Percentiles rank a stretch among this genome's conserved stretches.
phyloP scores from a whole-genome alignment of 2,888 invertebrate genomes.

The Muschampia plurimacula region DNA sequence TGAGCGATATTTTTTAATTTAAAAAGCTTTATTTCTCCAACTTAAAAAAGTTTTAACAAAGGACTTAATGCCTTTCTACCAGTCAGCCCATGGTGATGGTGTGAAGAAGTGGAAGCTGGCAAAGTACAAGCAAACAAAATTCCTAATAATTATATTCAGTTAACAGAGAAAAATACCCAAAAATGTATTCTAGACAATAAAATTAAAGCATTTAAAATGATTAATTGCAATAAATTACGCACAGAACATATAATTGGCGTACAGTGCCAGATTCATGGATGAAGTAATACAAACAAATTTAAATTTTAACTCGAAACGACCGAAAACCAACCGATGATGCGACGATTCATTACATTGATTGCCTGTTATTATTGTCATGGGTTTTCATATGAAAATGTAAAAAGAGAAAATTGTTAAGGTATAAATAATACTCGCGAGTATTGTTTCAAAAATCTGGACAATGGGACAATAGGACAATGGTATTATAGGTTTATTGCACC shows the following conservation, averaged over 20 bases:
- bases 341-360: constrained; percentile 36
- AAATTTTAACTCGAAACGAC: constrained; percentile 23
- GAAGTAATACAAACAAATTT: constrained; percentile 26
- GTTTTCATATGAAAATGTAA: constrained; percentile 15
- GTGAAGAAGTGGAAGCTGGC: too few species aligned
- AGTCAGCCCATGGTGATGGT: too few species aligned
- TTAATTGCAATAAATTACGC: not conserved
- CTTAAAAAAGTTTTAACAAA: too few species aligned
- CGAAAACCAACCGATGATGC: constrained; percentile 28
- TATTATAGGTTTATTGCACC: constrained; percentile 23
- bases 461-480: constrained; percentile 17
- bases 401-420: constrained; percentile 22
- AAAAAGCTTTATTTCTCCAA: too few species aligned
- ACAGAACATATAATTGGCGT: not conserved
- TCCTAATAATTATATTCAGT: too few species aligned
- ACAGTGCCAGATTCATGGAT: constrained; percentile 11
- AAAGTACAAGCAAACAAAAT: too few species aligned
- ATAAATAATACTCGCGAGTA: constrained; percentile 23
- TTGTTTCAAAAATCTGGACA: constrained; percentile 33
- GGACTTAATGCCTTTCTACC: too few species aligned
- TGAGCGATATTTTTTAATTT: too few species aligned
- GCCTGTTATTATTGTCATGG: constrained; percentile 35
- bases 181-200: not conserved
- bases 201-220: not conserved
- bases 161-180: too few species aligned